A percentile compares a stretch with the other conserved stretches of the same genome.
phyloP scores from a whole-genome alignment of 2,113 vertebrate genomes.

The Trematomus loennbergii region DNA sequence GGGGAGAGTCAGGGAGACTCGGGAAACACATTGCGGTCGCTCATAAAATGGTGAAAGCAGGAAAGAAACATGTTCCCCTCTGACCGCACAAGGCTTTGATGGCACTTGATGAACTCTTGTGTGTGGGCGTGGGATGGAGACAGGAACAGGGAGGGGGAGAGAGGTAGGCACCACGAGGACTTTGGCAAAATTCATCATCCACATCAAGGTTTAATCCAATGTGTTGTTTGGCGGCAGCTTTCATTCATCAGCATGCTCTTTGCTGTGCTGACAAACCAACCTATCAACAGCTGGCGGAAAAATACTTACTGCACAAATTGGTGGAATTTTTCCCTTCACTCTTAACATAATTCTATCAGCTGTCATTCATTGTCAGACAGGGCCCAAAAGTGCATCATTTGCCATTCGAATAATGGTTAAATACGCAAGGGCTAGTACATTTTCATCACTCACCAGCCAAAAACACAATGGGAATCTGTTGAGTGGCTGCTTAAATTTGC shows the following conservation, averaged over 20 bases:
- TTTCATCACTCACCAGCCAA: too few species aligned
- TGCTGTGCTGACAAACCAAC: slow-evolving; percentile 19
- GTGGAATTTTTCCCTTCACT: slow-evolving; percentile 20
- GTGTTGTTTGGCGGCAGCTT: slow-evolving; percentile 57
- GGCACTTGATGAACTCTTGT: slow-evolving; percentile 66
- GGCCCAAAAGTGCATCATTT: too few species aligned
- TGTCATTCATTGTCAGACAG: slow-evolving; percentile 4
- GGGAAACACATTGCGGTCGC: slow-evolving; percentile 53
- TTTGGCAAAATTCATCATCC: slow-evolving; percentile 60
- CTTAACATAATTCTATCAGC: not conserved
- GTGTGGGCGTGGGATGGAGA: slow-evolving; percentile 55
- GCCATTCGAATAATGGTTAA: too few species aligned
- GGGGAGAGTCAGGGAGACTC: slow-evolving; percentile 44
- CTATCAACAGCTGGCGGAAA: slow-evolving; percentile 19
- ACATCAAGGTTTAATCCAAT: slow-evolving; percentile 50
- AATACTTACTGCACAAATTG: not conserved
- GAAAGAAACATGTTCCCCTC: slow-evolving; percentile 64
- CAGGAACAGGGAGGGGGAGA: slow-evolving; percentile 35
- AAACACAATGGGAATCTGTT: too few species aligned
- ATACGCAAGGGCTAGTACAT: too few species aligned
- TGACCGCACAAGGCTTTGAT: slow-evolving; percentile 63
- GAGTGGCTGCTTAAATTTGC: too few species aligned
- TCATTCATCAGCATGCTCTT: slow-evolving; percentile 40
- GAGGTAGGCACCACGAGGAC: slow-evolving; percentile 42
- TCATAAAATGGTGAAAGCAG: slow-evolving; percentile 64